phyloP scores from a whole-genome alignment of 2,888 invertebrate species.

The Ceramica pisi region DNA sequence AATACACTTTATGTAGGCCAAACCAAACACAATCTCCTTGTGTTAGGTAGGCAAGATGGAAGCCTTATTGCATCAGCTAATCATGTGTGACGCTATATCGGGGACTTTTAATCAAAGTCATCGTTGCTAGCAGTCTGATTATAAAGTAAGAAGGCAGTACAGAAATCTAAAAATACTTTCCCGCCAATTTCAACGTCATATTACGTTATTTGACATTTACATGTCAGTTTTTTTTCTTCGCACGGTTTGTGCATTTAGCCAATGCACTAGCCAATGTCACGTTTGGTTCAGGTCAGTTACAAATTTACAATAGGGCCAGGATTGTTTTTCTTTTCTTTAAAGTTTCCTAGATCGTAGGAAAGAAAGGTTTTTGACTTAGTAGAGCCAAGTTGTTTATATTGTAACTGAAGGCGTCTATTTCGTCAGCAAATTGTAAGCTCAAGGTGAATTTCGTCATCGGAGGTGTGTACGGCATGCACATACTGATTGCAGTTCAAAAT shows the following conservation, averaged over 20 bases:
- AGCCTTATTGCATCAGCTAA: slow-evolving; percentile 61
- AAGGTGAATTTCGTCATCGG: slow-evolving; percentile 78
- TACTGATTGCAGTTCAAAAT: slow-evolving; percentile 22
- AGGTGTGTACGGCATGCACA: slow-evolving; percentile 22
- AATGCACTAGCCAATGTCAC: no score
- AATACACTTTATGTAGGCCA: slow-evolving; percentile 9
- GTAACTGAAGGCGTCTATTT: slow-evolving; percentile 64
- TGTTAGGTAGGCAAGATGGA: slow-evolving; percentile 49
- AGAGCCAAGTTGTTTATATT: slow-evolving; percentile 20
- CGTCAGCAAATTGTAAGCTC: slow-evolving; percentile 75
- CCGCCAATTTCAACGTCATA: slow-evolving; percentile 19
- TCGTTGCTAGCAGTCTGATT: not conserved
- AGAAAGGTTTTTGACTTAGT: slow-evolving; percentile 11
- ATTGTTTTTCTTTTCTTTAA: not conserved
- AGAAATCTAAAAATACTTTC: slow-evolving; percentile 12
- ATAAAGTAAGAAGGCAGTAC: not conserved
- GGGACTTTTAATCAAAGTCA: slow-evolving; percentile 3
- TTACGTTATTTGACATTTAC: not conserved
- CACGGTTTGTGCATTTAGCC: no score
- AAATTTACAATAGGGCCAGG: not conserved
- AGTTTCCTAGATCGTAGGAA: not conserved
- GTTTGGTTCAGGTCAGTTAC: no score
- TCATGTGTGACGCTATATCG: slow-evolving; percentile 1
- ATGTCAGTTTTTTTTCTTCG: no score
- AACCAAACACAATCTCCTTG: slow-evolving; percentile 25